These are phyloP conservation scores for Drosophila merina DNA, from an alignment of 2,888 invertebrate species.

Conservation along the genomic window DNA sequence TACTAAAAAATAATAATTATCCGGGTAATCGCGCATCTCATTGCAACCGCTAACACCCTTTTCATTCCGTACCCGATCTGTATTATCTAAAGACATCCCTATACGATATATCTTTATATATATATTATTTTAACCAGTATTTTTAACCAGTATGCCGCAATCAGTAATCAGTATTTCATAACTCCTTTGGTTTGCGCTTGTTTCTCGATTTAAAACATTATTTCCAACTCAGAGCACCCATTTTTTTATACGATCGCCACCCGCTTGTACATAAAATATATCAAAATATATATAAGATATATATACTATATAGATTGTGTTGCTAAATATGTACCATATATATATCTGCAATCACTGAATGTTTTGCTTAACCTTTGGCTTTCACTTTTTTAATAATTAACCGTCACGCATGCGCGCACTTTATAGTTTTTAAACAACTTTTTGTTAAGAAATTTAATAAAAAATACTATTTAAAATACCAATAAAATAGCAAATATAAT, in stretches of 20 bases:
- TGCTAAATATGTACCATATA: background rate
- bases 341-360: conserved; percentile 34
- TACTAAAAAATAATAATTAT: conserved; percentile 10
- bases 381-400: conserved; percentile 1
- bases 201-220: conserved; percentile 35
- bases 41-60: conserved; percentile 35
- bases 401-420: conserved; percentile 50
- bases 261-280: conserved; percentile 7
- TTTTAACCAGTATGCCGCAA: background rate
- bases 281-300: conserved; percentile 2
- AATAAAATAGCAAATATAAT: no score
- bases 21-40: conserved; percentile 27
- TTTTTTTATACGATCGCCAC: conserved; percentile 5
- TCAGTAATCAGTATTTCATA: conserved; percentile 26
- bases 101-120: conserved; percentile 12
- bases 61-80: conserved; percentile 30
- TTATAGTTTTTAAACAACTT: background rate
- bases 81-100: conserved; percentile 3
- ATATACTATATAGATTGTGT: conserved; percentile 6
- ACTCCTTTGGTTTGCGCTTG: conserved; percentile 38
- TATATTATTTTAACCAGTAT: background rate
- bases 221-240: conserved; percentile 31
- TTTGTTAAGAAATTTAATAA: background rate
- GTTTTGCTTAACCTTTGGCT: conserved; percentile 32
- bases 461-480: no score